These are phyloP conservation scores for Drosophila fungiperda DNA, from an alignment of 2,888 invertebrate species.

Conservation along the genomic window DNA sequence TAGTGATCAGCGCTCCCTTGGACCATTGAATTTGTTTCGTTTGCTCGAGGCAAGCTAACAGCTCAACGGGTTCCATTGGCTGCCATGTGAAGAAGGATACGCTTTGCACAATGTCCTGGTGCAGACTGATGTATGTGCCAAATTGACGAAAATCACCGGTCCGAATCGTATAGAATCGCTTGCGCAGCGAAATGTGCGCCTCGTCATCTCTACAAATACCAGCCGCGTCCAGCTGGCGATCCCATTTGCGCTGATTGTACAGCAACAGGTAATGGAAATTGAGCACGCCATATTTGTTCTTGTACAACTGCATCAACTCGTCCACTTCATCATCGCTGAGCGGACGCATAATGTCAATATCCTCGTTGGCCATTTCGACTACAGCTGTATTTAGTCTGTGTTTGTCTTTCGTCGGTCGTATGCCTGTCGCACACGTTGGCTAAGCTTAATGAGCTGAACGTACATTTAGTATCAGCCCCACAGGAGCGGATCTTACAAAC, in stretches of 20 bases:
- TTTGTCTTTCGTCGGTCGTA: slow-evolving; percentile 29
- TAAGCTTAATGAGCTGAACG: slow-evolving; percentile 1
- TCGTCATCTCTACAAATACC: slow-evolving; percentile 27
- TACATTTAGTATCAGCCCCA: not conserved
- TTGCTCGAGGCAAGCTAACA: slow-evolving; percentile 72
- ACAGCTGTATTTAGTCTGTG: not conserved
- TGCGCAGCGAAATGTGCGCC: slow-evolving; percentile 64
- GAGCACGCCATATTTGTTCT: slow-evolving; percentile 56
- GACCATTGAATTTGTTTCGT: slow-evolving; percentile 77
- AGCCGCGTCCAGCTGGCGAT: slow-evolving; percentile 57
- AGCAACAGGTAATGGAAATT: slow-evolving; percentile 80
- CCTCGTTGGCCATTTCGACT: slow-evolving; percentile 47
- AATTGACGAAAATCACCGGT: slow-evolving; percentile 63
- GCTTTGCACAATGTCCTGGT: slow-evolving; percentile 77
- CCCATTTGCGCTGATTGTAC: slow-evolving; percentile 82
- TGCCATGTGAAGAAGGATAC: slow-evolving; percentile 81
- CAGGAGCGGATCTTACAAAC: slow-evolving; percentile 39
- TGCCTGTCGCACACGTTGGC: slow-evolving; percentile 11
- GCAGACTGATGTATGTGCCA: slow-evolving; percentile 82
- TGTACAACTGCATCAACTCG: slow-evolving; percentile 73
- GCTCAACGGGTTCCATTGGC: slow-evolving; percentile 54
- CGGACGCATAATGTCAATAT: slow-evolving; percentile 75
- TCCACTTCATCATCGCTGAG: slow-evolving; percentile 71
- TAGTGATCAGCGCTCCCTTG: slow-evolving; percentile 74
- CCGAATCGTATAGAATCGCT: slow-evolving; percentile 76